Base-by-base conservation (phyloP, 1,140 invertebrate species). In the Drosophila pruinosa region DNA sequence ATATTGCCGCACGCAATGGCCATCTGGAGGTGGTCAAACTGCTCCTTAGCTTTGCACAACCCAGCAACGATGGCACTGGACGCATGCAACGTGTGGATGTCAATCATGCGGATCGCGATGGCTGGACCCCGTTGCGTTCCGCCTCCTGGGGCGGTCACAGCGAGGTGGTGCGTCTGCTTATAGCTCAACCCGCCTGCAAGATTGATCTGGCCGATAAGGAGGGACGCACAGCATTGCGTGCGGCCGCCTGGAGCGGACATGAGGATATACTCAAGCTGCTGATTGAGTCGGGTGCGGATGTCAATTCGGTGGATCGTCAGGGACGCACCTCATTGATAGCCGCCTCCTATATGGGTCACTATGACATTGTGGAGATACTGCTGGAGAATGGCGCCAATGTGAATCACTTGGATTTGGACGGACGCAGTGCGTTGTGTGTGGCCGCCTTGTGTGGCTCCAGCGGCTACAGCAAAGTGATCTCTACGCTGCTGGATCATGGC, bases 111-210 rank as follows among this genome's bases (percentile, higher is more conserved):
- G 97, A 98, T 92, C 94, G 94, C 22, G 97, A 98, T 89, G 96
- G 96, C 10, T 96, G 98, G 94, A 98, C 97, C 36, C 96, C 97
- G 2, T 92, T 98, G 28, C 92, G 96, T 73, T 96, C 96, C 6
- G 96, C 97, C 17, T 97, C 97, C 26, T 98, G 97, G 97, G 97
- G 96, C 62, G 97, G 97, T 12, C 97, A 98, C 88, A 96, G 95
- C 10, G 96, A 98, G 92, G 96, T 98, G 0, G 97, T 98, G 1
- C 95, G 96, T 52, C 92, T 96, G 17, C 92, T 98, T 14, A 92
- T 98, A 6, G 93, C 95, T 43, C 94, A 95, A 65, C 96, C 79
- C 3, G 82, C 96, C 0, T 97, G 96, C 76, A 93, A 94, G 78
- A 93, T 96, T 3, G 97, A 98, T 91, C 95, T 86, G 5, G 91